These are phyloP conservation scores for Monodelphis domestica DNA, from an alignment of 2,797 vertebrate species.

Conservation along the genomic window DNA sequence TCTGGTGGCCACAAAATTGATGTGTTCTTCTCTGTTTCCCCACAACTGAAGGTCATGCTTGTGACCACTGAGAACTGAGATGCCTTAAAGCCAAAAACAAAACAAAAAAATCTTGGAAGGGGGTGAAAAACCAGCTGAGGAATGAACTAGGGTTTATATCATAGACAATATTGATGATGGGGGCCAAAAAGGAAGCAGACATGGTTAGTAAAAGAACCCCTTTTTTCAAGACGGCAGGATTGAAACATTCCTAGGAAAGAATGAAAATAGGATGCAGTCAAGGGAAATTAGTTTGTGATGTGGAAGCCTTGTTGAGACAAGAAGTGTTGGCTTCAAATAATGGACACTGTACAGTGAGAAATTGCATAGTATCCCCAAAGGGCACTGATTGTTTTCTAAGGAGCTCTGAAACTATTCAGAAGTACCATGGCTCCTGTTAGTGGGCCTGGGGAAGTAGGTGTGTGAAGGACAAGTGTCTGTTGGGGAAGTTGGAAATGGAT, in stretches of 20 bases:
- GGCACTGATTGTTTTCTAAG: background rate
- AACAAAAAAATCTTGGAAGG: accelerated
- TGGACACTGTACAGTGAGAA: background rate
- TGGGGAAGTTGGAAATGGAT: background rate
- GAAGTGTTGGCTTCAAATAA: background rate
- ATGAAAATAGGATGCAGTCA: background rate
- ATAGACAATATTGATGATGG: background rate
- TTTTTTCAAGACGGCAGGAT: background rate
- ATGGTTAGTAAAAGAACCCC: background rate
- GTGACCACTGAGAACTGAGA: background rate
- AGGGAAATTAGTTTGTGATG: background rate
- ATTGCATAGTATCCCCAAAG: background rate
- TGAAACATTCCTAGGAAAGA: background rate
- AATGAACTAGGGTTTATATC: background rate
- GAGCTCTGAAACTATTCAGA: background rate
- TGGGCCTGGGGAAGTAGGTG: background rate
- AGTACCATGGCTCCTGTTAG: background rate
- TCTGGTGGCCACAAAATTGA: accelerated
- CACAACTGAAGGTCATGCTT: accelerated
- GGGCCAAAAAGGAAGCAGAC: background rate
- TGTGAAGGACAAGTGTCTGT: background rate
- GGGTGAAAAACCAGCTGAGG: background rate
- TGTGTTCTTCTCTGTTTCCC: background rate
- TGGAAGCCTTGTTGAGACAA: background rate
- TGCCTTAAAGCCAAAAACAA: no score